phyloP scores from a whole-genome alignment of 2,113 vertebrate species.

The Laticauda colubrina region DNA sequence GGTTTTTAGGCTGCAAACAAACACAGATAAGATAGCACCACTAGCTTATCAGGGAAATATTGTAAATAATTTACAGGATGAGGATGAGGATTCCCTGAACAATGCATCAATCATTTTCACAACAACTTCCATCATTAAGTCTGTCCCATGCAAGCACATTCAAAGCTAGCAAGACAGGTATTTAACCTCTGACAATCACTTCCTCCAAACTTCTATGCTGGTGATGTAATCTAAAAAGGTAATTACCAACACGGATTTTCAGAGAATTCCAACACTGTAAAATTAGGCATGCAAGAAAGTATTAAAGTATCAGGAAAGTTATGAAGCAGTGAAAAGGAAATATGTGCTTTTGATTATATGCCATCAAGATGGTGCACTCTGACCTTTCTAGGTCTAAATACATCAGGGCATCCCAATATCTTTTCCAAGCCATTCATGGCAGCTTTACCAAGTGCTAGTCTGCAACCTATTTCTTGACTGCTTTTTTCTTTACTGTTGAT shows the following conservation, averaged over 20 bases:
- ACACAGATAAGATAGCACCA: background rate
- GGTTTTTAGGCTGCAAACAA: background rate
- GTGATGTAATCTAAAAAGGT: background rate
- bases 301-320: background rate
- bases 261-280: background rate
- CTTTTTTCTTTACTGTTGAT: background rate
- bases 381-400: background rate
- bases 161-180: background rate
- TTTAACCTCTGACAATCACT: background rate
- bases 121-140: background rate
- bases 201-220: background rate
- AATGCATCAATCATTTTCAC: background rate
- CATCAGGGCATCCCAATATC: background rate
- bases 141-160: background rate
- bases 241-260: background rate
- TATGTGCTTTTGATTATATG: background rate
- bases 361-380: background rate
- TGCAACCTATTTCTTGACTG: background rate
- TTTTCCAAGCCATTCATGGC: background rate
- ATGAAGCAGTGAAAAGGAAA: background rate
- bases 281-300: background rate
- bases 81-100: background rate
- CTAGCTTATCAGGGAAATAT: background rate
- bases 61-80: background rate
- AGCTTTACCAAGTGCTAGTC: background rate